Base-by-base conservation (phyloP, 1,140 invertebrate species). In the Hestina assimilis region DNA sequence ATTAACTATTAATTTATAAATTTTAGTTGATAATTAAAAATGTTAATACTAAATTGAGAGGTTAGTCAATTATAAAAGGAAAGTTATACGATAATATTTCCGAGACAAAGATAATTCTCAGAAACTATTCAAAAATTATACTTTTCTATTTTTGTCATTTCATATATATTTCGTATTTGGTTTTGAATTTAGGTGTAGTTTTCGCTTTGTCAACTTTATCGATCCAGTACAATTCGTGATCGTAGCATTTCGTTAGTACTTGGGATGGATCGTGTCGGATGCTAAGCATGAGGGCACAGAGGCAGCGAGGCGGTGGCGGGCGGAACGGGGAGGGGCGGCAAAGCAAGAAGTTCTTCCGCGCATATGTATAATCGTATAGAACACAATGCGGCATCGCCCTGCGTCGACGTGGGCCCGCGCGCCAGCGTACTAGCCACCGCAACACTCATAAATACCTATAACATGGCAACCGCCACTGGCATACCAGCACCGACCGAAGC, bases 371-470 rank as follows among this genome's bases (percentile, higher is more conserved):
- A 21, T 62, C 54, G 73, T 79, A 81, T 79, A 83, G 79, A 82
- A 55, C 72, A 77, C 73, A 83, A 78, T 85, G 79, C 82, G 82
- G 79, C 74, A 83, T 58, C 70, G 67, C 46, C 72, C 72, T 77
- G 79, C 74, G 73, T 70, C 78, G 78, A 79, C 76, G 75, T 77
- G 61, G 46, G 57, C 55, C 50, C 59, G 69, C 67, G 79, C 83
- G 79, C 79, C 73, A 73, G 75, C 72, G 75, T 77, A 77, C 59
- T 82, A 72, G 69, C 66, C 60, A 47, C 76, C 59, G 24, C 70
- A 67, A 53, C 58, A 53, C 59, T 67, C 69, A 72, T 79, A 82
- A 76, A 77, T 81, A 82, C 72, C 69, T 62, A 68, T 54, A 75
- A 61, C 68, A 59, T 15, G 47, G 29, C 53, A 20, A 24, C 41